Conservation (phyloP, 2,797 vertebrate species). For the Stomatorhinus walkeri region DNA sequence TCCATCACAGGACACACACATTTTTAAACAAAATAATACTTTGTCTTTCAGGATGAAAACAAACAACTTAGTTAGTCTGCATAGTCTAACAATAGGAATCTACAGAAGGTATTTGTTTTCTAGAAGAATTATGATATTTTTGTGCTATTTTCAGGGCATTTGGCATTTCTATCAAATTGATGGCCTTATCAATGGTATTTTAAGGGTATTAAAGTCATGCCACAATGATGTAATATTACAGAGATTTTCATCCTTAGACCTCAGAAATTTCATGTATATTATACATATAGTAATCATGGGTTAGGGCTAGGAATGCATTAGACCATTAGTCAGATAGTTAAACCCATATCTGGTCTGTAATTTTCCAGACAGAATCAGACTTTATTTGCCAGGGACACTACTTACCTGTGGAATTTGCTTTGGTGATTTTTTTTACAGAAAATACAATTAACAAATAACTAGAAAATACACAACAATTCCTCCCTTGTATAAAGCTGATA, state of each 20-base stretch:
- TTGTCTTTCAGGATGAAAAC: neutral
- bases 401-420: neutral
- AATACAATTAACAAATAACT: neutral
- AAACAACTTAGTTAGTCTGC: neutral
- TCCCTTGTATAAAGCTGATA: conserved; percentile 11
- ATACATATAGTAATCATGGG: conserved; percentile 22
- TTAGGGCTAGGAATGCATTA: neutral
- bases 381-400: neutral
- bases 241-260: conserved; percentile 18
- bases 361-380: conserved; percentile 35
- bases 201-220: neutral
- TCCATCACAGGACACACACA: neutral
- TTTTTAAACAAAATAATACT: neutral
- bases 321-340: conserved; percentile 23
- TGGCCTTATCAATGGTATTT: neutral
- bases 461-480: neutral
- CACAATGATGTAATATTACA: neutral
- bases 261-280: conserved; percentile 13
- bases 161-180: neutral
- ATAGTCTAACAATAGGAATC: neutral
- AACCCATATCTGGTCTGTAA: conserved; percentile 30
- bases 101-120: neutral
- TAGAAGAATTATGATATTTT: conserved; percentile 24
- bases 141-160: conserved; percentile 21
- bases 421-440: neutral